Base-by-base conservation (phyloP, 1,140 invertebrate species). In the Drosophila parvula region DNA sequence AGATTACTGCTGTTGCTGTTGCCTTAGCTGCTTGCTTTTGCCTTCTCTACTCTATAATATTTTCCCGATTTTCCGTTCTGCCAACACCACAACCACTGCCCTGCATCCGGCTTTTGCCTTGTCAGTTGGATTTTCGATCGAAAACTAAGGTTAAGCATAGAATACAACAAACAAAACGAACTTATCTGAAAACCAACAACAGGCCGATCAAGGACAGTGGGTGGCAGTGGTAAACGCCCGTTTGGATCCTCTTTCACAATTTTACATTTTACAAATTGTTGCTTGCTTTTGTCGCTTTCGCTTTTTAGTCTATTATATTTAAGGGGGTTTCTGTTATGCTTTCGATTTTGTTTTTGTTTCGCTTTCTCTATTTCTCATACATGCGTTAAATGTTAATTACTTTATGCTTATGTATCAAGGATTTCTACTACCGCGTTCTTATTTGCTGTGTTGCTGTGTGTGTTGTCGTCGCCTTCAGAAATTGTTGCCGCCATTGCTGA, bases 371-470 rank as follows among this genome's bases (percentile, higher is more conserved):
- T 74, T 70, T 63, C 65, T 71, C 63, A 73, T 73, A 73, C 47
- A 74, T 62, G 78, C 61, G 80, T 74, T 69, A 71, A 79, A 71
- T 83, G 64, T 62, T 83, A 83, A 79, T 83, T 88, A 80, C 53
- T 78, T 85, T 88, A 86, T 89, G 84, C 74, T 84, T 89, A 88
- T 89, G 74, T 85, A 78, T 68, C 81, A 81, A 89, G 84, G 81
- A 89, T 89, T 89, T 89, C 76, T 74, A 86, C 83, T 86, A 86
- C 83, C 83, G 82, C 80, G 62, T 84, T 59, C 53, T 59, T 76
- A 32, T 74, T 74, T 47, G 38, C 36, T 56, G 45, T 79, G 51
- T 57, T 68, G 40, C 40, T 53, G 55, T 38, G 22, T 28, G 58
- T 22, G 22, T 22, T 62, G 63, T 38, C 4, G 65, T 60, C 11